A percentile compares a stretch with the other conserved stretches of the same genome.
Evolutionary conservation across 2,888 invertebrate species (phyloP).

Genomic region (Clistopyga incitator): DNA sequence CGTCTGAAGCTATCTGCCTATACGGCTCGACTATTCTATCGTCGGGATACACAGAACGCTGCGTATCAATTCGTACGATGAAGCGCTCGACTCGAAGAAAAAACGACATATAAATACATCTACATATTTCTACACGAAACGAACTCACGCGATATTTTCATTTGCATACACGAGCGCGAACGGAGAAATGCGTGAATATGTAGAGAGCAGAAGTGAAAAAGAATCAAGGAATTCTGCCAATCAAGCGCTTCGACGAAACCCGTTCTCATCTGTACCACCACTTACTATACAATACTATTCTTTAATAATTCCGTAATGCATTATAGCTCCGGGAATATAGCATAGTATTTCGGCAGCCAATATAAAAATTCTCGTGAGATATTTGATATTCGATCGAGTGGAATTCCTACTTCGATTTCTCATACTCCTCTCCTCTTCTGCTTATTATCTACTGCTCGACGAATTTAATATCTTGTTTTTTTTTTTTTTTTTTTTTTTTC

Average conservation of each 20-base stretch:
- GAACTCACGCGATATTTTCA: conserved; percentile 9
- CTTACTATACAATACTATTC: conserved; percentile 1
- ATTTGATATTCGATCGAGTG: conserved; percentile 23
- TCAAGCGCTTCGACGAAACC: conserved; percentile 37
- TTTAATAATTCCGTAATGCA: not conserved
- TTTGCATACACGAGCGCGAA: conserved; percentile 35
- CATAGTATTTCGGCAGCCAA: conserved; percentile 16
- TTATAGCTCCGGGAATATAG: not conserved
- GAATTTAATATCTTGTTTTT: not conserved
- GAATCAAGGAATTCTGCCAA: conserved; percentile 26
- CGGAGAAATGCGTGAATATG: conserved; percentile 8
- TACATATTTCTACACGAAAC: not conserved
- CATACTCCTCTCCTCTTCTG: no score
- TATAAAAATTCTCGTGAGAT: conserved; percentile 25
- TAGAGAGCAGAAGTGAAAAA: not conserved
- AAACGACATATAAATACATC: not conserved
- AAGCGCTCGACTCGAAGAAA: not conserved
- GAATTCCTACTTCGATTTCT: not conserved
- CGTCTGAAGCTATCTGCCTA: not conserved
- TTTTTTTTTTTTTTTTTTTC: conserved; percentile 1
- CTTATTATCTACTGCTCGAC: not conserved
- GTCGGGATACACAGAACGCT: not conserved
- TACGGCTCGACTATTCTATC: not conserved
- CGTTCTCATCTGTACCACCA: not conserved
- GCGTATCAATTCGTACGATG: conserved; percentile 21